Conservation (phyloP, 92 coral and sea anemone genomes). For the Porites cylindrica region DNA sequence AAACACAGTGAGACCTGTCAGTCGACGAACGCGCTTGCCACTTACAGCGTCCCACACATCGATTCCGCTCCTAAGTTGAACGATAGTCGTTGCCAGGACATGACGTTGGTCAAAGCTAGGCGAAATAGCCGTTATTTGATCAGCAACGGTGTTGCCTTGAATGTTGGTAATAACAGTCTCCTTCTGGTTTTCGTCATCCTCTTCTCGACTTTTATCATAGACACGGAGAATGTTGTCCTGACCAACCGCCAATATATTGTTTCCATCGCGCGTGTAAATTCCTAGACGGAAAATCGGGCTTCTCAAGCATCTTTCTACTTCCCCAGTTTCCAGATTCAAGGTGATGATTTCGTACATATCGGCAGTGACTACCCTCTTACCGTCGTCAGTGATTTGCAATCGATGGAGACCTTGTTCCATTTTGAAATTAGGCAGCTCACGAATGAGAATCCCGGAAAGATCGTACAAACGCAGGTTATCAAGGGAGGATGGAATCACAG, state of each 20-base stretch:
- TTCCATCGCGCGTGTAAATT: conserved; percentile 80
- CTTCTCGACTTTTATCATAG: conserved; percentile 90
- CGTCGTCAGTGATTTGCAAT: conserved; percentile 87
- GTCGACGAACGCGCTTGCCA: conserved; percentile 74
- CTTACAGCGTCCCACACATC: conserved; percentile 84
- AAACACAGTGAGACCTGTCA: conserved; percentile 55
- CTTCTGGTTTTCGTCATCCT: conserved; percentile 81
- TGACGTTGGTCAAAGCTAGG: conserved; percentile 86
- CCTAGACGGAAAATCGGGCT: conserved; percentile 80
- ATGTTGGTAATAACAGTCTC: conserved; percentile 61
- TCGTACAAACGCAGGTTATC: conserved; percentile 85
- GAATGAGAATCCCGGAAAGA: conserved; percentile 75
- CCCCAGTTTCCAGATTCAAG: conserved; percentile 81
- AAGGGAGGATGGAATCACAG: conserved; percentile 78
- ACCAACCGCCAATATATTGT: conserved; percentile 70
- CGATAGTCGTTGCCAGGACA: conserved; percentile 62
- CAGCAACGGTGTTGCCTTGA: conserved; percentile 84
- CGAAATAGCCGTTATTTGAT: conserved; percentile 78
- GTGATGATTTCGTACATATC: conserved; percentile 85
- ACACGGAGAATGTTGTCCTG: conserved; percentile 88
- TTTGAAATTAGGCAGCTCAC: conserved; percentile 84
- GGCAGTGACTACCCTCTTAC: conserved; percentile 78
- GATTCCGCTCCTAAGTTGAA: conserved; percentile 71
- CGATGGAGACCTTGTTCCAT: conserved; percentile 76
- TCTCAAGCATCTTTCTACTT: conserved; percentile 79